phyloP scores from a whole-genome alignment of 1,140 invertebrate species.

The Euura saliciscinereae region DNA sequence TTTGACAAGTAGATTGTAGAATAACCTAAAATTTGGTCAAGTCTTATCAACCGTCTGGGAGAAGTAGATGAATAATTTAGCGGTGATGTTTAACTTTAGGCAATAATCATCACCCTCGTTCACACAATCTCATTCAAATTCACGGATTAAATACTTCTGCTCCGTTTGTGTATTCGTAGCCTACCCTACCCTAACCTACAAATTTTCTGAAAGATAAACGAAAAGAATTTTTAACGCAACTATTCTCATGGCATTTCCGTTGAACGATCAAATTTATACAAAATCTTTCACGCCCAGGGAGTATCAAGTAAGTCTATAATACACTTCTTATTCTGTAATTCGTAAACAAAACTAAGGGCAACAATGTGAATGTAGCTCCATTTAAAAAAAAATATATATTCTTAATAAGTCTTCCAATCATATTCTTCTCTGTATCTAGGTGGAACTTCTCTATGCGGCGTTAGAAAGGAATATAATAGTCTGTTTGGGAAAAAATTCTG shows the following conservation, averaged over 20 bases:
- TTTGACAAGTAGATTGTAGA: constrained; percentile 5
- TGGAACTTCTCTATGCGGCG: constrained; percentile 82
- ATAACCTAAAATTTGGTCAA: constrained; percentile 7
- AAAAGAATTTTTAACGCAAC: background rate
- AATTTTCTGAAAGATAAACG: background rate
- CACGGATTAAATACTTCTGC: no score
- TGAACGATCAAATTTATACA: constrained; percentile 69
- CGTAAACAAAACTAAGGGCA: no score
- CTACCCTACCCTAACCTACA: background rate
- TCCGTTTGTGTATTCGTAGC: background rate
- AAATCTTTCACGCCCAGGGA: constrained; percentile 77
- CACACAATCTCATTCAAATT: no score
- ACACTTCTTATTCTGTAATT: background rate
- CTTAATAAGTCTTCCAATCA: constrained; percentile 5
- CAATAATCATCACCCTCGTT: no score
- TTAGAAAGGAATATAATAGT: constrained; percentile 83
- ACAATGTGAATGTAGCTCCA: constrained; percentile 5
- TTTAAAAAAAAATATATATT: background rate
- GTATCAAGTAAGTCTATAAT: constrained; percentile 65
- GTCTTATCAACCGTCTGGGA: background rate
- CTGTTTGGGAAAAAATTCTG: constrained; percentile 79
- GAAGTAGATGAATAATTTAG: background rate
- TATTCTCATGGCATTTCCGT: constrained; percentile 64
- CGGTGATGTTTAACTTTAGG: background rate
- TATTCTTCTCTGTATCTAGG: constrained; percentile 51